Percentiles rank a stretch among this genome's conserved stretches.
These are phyloP conservation scores for Scomber colias DNA, from an alignment of 2,113 vertebrate species.

Conservation along the genomic window DNA sequence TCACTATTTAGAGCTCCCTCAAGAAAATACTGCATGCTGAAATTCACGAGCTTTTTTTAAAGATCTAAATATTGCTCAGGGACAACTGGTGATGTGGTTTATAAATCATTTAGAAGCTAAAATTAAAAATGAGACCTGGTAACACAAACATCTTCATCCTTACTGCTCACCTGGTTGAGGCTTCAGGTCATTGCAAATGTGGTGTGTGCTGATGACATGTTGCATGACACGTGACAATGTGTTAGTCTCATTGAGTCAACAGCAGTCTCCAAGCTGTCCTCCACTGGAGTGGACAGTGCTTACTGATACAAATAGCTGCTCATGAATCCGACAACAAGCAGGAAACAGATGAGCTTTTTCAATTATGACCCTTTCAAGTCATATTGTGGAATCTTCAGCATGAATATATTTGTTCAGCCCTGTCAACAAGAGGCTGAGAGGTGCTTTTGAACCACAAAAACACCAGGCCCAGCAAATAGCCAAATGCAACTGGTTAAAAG, in stretches of 20 bases:
- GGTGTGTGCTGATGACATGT: not conserved
- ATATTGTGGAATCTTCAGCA: too few species aligned
- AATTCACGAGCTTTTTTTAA: too few species aligned
- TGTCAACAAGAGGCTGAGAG: not conserved
- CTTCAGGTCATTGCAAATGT: not conserved
- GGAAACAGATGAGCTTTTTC: not conserved
- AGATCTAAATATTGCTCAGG: not conserved
- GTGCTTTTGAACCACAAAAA: not conserved
- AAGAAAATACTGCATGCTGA: too few species aligned
- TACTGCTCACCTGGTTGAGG: slow-evolving; percentile 12
- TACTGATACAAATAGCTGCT: slow-evolving; percentile 22
- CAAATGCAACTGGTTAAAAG: not conserved
- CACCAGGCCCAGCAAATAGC: not conserved
- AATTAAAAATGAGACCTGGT: not conserved
- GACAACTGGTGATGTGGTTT: not conserved
- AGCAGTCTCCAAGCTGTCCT: slow-evolving; percentile 8
- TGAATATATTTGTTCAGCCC: not conserved
- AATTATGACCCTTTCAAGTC: not conserved
- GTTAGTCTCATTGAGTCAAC: slow-evolving; percentile 44
- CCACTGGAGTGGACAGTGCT: not conserved
- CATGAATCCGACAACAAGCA: not conserved
- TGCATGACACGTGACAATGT: slow-evolving; percentile 11
- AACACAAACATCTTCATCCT: not conserved
- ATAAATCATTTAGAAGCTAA: not conserved
- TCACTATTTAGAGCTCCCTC: not conserved